Conservation (phyloP, 2,888 invertebrate species). For the Poecilus cupreus region DNA sequence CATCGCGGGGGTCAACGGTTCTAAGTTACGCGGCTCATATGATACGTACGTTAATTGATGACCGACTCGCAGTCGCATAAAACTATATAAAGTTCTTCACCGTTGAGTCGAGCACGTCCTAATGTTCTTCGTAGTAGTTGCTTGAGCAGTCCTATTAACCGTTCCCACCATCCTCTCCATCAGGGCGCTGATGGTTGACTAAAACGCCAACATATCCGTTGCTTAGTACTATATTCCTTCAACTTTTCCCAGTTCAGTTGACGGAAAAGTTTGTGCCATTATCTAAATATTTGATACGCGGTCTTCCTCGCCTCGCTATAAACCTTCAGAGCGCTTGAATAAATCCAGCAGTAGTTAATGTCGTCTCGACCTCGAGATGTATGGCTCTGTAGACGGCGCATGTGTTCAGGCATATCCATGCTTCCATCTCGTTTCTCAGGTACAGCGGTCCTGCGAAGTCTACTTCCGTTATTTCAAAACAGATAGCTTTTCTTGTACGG, state of each 20-base stretch:
- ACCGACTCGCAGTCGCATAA: constrained; percentile 65
- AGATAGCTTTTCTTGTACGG: constrained; percentile 64
- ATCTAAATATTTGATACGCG: constrained; percentile 67
- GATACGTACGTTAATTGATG: constrained; percentile 67
- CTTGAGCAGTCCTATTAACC: constrained; percentile 68
- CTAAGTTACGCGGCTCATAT: constrained; percentile 64
- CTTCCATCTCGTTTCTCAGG: constrained; percentile 62
- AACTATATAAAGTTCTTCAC: constrained; percentile 65
- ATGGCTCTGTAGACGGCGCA: constrained; percentile 68
- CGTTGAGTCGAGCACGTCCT: constrained; percentile 64
- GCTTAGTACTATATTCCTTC: constrained; percentile 47
- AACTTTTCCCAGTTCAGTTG: constrained; percentile 61
- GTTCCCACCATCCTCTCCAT: constrained; percentile 71
- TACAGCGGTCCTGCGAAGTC: constrained; percentile 68
- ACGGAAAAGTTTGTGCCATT: constrained; percentile 69
- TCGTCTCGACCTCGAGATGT: constrained; percentile 67
- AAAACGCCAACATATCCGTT: constrained; percentile 65
- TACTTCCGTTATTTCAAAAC: constrained; percentile 66
- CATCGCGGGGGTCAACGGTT: not conserved
- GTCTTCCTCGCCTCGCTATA: constrained; percentile 63
- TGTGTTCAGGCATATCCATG: constrained; percentile 67
- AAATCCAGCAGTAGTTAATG: constrained; percentile 65
- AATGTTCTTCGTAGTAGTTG: constrained; percentile 65
- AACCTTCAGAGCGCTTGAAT: constrained; percentile 64
- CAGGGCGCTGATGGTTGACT: constrained; percentile 69